phyloP scores from a whole-genome alignment of 2,113 vertebrate species.

The Chaetodon trifascialis region DNA sequence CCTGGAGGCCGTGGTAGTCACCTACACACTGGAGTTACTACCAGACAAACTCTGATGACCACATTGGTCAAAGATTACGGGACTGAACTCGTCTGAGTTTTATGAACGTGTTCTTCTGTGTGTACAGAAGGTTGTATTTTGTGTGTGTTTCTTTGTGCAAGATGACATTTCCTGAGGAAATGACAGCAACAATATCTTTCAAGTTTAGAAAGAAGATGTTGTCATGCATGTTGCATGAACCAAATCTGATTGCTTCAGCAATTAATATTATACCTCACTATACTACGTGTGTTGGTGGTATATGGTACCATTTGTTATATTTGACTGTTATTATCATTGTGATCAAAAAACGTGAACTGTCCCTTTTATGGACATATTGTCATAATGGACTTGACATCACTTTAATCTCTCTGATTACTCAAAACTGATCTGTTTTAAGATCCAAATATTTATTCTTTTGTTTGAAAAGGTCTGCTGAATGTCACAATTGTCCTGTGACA shows the following conservation, averaged over 20 bases:
- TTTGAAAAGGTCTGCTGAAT: background rate
- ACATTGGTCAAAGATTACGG: conserved; percentile 3
- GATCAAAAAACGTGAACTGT: too few species aligned
- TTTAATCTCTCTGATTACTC: background rate
- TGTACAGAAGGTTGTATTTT: conserved; percentile 26
- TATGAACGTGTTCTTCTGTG: conserved; percentile 27
- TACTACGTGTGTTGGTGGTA: too few species aligned
- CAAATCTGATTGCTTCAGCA: too few species aligned
- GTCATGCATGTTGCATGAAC: too few species aligned
- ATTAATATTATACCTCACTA: too few species aligned
- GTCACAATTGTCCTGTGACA: too few species aligned
- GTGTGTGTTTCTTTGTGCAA: background rate
- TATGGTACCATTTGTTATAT: too few species aligned
- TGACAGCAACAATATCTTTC: conserved; percentile 28
- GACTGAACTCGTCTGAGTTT: too few species aligned
- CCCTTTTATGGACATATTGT: background rate
- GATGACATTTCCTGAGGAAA: conserved; percentile 44
- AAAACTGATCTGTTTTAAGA: conserved; percentile 9
- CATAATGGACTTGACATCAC: background rate
- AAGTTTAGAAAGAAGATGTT: conserved; percentile 9
- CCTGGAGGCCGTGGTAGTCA: too few species aligned
- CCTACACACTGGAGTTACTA: too few species aligned
- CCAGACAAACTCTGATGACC: background rate
- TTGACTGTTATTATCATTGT: too few species aligned
- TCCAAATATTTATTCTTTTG: background rate